phyloP scores from a whole-genome alignment of 2,797 vertebrate species.

The Varecia variegata region DNA sequence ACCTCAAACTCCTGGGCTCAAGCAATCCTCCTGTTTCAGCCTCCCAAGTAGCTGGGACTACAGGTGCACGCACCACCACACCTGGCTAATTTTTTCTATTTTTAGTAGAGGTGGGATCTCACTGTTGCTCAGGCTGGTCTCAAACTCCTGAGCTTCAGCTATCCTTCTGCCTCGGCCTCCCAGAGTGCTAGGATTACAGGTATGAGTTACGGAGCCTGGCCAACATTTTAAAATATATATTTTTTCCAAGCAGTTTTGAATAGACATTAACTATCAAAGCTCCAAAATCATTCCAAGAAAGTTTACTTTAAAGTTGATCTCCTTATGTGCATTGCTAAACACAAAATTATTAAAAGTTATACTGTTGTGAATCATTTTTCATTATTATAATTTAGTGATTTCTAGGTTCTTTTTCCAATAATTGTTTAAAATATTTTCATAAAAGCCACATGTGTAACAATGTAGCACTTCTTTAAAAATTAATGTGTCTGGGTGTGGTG shows the following conservation, averaged over 20 bases:
- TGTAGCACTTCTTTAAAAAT: background rate
- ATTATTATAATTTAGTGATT: slow-evolving; percentile 28
- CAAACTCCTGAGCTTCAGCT: no score
- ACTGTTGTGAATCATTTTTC: background rate
- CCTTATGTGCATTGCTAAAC: background rate
- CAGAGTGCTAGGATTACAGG: no score
- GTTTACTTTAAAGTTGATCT: background rate
- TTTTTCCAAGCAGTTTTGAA: background rate
- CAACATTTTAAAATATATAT: background rate
- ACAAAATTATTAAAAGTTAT: background rate
- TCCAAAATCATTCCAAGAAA: background rate
- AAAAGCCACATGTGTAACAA: background rate
- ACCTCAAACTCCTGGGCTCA: no score
- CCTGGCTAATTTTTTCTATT: no score
- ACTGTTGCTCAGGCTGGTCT: no score
- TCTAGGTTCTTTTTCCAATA: background rate
- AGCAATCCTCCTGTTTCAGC: no score
- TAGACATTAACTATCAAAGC: slow-evolving; percentile 29
- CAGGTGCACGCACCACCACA: no score
- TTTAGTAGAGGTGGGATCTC: no score
- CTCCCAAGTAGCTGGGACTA: no score
- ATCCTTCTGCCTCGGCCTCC: no score
- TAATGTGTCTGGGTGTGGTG: no score
- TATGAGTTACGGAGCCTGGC: no score
- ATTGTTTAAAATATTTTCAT: background rate